A percentile compares a stretch with the other conserved stretches of the same genome.
phyloP scores from a whole-genome alignment of 2,888 invertebrate genomes.

The Seladonia tumulorum region DNA sequence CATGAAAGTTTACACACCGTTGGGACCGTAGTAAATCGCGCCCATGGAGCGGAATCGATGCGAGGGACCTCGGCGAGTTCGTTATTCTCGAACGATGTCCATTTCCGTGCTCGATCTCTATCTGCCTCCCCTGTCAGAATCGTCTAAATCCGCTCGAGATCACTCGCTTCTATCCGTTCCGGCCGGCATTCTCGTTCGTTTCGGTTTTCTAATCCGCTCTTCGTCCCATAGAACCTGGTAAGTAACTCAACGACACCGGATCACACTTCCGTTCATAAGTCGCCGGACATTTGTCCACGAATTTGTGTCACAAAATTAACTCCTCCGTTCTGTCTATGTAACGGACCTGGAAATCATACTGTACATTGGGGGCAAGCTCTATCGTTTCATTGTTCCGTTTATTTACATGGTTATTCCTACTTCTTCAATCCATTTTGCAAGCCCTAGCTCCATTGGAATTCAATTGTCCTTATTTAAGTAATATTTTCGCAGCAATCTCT shows the following conservation, averaged over 20 bases:
- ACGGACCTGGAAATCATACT: not conserved
- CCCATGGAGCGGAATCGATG: slow-evolving; percentile 33
- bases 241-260: slow-evolving; percentile 58
- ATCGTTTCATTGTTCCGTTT: not conserved
- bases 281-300: not conserved
- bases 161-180: slow-evolving; percentile 44
- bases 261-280: slow-evolving; percentile 11
- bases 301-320: not conserved
- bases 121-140: not conserved
- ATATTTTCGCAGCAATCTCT: not conserved
- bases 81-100: not conserved
- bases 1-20: slow-evolving; percentile 51
- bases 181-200: slow-evolving; percentile 50
- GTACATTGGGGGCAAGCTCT: not conserved
- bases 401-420: not conserved
- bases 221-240: slow-evolving; percentile 58
- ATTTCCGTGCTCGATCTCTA: not conserved
- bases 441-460: not conserved
- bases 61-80: slow-evolving; percentile 45
- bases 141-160: slow-evolving; percentile 29
- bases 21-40: slow-evolving; percentile 57
- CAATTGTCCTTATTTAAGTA: not conserved
- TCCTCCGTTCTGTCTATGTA: not conserved
- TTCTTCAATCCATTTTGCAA: not conserved
- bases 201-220: slow-evolving; percentile 48